Evolutionary conservation across 2,113 vertebrate genomes (phyloP).

Genomic region (Hylia prasina): DNA sequence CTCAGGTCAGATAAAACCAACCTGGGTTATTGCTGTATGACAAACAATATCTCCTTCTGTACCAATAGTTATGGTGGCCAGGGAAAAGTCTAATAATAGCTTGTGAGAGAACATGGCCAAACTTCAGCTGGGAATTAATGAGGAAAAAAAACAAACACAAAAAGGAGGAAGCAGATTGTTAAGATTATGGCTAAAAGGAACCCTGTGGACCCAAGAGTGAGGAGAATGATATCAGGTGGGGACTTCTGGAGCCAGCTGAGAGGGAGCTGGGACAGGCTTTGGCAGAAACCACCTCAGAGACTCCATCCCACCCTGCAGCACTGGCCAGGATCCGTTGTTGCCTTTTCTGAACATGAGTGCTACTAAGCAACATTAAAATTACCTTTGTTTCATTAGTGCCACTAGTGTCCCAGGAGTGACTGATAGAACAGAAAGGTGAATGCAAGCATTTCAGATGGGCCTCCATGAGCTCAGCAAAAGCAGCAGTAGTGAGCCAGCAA

Average conservation of each 20-base stretch:
- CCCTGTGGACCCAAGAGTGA: accelerated
- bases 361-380: neutral
- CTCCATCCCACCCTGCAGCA: neutral
- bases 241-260: accelerated
- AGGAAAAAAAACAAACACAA: neutral
- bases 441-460: neutral
- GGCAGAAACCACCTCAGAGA: neutral
- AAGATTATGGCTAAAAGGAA: neutral
- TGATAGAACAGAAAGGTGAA: neutral
- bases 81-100: neutral
- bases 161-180: neutral
- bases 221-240: accelerated
- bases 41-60: neutral
- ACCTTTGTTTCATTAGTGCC: neutral
- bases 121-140: neutral
- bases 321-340: accelerated
- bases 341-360: neutral
- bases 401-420: neutral
- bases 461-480: neutral
- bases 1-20: neutral
- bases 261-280: accelerated
- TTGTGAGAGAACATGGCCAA: neutral
- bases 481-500: accelerated
- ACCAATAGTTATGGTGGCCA: accelerated
- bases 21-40: accelerated